Evolutionary conservation across 1,140 invertebrate species (phyloP).

Genomic region (Drosophila persimilis): DNA sequence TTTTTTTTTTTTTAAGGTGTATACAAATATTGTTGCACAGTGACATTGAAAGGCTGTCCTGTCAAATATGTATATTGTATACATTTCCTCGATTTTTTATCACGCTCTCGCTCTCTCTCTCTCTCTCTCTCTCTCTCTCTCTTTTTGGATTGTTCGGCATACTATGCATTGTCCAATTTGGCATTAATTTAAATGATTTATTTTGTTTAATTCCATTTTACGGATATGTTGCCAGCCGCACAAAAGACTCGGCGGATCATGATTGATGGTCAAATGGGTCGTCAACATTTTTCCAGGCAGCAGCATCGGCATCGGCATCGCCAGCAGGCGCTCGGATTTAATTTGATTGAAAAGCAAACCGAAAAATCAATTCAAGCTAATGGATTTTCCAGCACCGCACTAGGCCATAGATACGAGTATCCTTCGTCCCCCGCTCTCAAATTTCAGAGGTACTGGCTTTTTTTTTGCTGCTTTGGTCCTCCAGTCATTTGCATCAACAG

Average conservation of each 20-base stretch:
- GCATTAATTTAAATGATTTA: conserved; percentile 62
- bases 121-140: too few relatives aligned
- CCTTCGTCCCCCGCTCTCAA: conserved; percentile 1
- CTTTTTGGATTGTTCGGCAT: conserved; percentile 32
- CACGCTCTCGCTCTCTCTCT: too few relatives aligned
- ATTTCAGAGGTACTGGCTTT: conserved; percentile 43
- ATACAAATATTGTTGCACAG: conserved; percentile 34
- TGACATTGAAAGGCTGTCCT: conserved; percentile 51
- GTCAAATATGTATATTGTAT: conserved; percentile 41
- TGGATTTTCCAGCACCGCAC: conserved; percentile 50
- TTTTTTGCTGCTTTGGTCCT: conserved; percentile 5
- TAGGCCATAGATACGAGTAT: conserved; percentile 25
- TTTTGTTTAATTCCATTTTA: conserved; percentile 32
- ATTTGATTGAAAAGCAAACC: conserved; percentile 66
- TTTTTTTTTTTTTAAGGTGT: conserved; percentile 16
- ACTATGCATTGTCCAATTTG: conserved; percentile 64
- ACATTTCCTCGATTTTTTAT: conserved; percentile 26
- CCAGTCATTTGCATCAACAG: conserved; percentile 38
- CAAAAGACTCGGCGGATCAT: conserved; percentile 52
- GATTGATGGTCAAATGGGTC: conserved; percentile 61
- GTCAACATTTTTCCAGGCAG: conserved; percentile 26
- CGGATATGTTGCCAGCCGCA: conserved; percentile 7
- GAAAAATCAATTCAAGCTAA: conserved; percentile 65
- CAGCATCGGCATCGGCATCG: conserved; percentile 9
- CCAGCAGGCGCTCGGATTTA: conserved; percentile 48